Base-by-base conservation (phyloP, 1,140 invertebrate species). In the Antheraea mylitta region DNA sequence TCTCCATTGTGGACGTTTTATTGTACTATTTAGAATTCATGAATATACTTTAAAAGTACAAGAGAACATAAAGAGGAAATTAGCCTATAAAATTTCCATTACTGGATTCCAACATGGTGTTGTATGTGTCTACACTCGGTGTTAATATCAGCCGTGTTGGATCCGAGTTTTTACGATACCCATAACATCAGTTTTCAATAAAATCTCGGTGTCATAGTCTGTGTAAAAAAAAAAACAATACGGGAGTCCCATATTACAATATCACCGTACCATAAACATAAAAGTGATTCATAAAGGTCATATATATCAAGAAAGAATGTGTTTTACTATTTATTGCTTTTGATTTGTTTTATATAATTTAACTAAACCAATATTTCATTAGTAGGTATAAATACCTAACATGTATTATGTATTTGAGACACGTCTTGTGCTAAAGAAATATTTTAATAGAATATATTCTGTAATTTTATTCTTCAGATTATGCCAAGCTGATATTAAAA, bases 171-270 rank as follows among this genome's bases (percentile, higher is more conserved):
- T 87, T 82, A 87, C 75, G 78, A 79, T 73, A 72, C 60, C 73
- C 71, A 76, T 87, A 83, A 81, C 79, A 83, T 82, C 71, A 77
- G 75, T 79, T 83, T 81, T 80, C 79, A 77, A 85, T 87, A 87
- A 81, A 82, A 81, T 71, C 71, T 72, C 73, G 69, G 74, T 85
- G 75, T 75, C 73, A 79, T 74, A 78, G 70, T 78, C 69, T 66
- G 68, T 76, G 67, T 73, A 74, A 76, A 75, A 58, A 76, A 75
- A 58, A 79, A 83, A 79, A 81, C 76, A 82, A 84, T 80, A 79
- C 76, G 79, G 78, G 76, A 81, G 77, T 80, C 74, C 58, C 69
- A 77, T 78, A 69, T 78, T 77, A 81, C 76, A 68, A 75, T 78
- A 78, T 74, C 72, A 74, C 73, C 72, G 66, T n/a, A 69, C 76